Base-by-base conservation (phyloP, 2,888 invertebrate genomes). In the Drosophila cracens region DNA sequence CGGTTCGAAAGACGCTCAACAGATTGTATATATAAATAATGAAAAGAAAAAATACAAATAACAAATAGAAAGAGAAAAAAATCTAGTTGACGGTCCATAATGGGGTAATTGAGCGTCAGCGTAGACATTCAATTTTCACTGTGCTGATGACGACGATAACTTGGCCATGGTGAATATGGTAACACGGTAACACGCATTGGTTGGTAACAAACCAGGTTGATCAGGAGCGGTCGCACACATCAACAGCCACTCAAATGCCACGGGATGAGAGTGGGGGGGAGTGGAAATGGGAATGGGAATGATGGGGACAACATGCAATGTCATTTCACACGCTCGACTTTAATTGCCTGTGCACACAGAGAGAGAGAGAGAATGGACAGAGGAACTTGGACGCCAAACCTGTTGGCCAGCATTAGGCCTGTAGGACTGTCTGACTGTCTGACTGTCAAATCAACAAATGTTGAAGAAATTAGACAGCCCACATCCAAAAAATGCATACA, bases 161-260 rank as follows among this genome's bases (percentile, higher is more conserved):
- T 53, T 36, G 25, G 25, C 34, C 25, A 38, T 38, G 59, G 31
- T 53, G 56, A 43, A 82, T 76, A 78, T 81, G 72, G 71, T 81
- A 83, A 72, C 87, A 84, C 76, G 76, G 84, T 84, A 84, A 83
- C 87, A 83, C 87, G 88, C 88, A 81, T 87, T 66, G 67, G 36
- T 34, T 59, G 61, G 31, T 38, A 64, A 36, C 62, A 58, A 73
- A 58, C 52, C 51, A 48, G 61, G 82, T 7, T 69, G 65, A 11
- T 52, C 64, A 33, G 68, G 73, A 59, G 73, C 78, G 46, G 40
- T 62, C 76, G 74, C 46, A 43, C 33, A 53, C 51, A 66, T 72
- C 73, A 66, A 52, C 72, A 71, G 58, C 18, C 58, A 33, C 61
- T 25, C 54, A 29, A n/a, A 46, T 16, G 56, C 46, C 33, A 57